Evolutionary conservation across 2,888 invertebrate genomes (phyloP).

Genomic region (Epinotia nisella): DNA sequence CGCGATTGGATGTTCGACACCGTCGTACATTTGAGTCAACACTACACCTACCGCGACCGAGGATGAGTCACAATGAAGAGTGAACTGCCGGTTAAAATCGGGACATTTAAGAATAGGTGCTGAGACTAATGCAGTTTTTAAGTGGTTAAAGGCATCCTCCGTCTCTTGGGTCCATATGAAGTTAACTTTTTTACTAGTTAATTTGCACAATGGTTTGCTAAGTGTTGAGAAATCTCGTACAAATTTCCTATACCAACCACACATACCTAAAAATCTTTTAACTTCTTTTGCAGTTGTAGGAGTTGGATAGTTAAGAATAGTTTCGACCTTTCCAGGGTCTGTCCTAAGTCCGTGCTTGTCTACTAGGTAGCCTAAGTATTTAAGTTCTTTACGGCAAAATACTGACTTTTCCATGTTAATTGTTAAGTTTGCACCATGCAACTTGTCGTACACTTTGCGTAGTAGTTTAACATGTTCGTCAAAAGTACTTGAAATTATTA

Average conservation of each 20-base stretch:
- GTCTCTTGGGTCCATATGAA: not conserved
- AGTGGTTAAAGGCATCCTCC: not conserved
- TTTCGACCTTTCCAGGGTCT: not conserved
- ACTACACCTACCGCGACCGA: not conserved
- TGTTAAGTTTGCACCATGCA: slow-evolving; percentile 4
- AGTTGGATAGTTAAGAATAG: not conserved
- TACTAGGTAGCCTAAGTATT: slow-evolving; percentile 9
- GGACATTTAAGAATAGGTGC: not conserved
- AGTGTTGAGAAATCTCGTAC: not conserved
- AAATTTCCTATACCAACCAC: slow-evolving; percentile 4
- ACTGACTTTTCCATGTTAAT: slow-evolving; percentile 12
- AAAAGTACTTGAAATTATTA: slow-evolving; percentile 2
- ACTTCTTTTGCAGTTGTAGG: not conserved
- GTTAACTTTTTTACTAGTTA: slow-evolving; percentile 2
- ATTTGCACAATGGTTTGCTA: not conserved
- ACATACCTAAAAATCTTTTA: slow-evolving; percentile 8
- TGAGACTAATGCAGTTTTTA: not conserved
- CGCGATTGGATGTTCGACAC: not conserved
- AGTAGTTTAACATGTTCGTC: not conserved
- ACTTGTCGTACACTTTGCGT: not conserved
- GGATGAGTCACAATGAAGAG: not conserved
- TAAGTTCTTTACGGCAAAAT: slow-evolving; percentile 5
- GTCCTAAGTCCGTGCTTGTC: slow-evolving; percentile 4
- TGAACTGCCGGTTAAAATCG: not conserved
- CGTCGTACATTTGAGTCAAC: not conserved